A percentile compares a stretch with the other conserved stretches of the same genome.
Evolutionary conservation across 2,888 invertebrate genomes (phyloP).

Genomic region (Aelia acuminata): DNA sequence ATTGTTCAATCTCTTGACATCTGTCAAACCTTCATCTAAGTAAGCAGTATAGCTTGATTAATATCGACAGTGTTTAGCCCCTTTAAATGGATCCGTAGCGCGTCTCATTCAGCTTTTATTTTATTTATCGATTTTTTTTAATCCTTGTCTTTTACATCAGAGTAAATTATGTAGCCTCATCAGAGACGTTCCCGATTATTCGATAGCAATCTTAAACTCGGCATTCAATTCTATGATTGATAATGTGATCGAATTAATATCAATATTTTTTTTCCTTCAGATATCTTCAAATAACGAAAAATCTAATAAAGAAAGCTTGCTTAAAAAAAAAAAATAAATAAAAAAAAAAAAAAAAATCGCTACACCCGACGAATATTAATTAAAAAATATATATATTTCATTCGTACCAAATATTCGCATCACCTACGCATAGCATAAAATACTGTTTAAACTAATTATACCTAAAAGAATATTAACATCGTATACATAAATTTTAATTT

Average conservation of each 20-base stretch:
- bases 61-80: slow-evolving; percentile 36
- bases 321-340: no score
- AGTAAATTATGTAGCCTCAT: not conserved
- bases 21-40: slow-evolving; percentile 44
- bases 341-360: no score
- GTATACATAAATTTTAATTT: no score
- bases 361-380: no score
- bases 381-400: no score
- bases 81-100: slow-evolving; percentile 1
- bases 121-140: not conserved
- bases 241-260: not conserved
- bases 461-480: no score
- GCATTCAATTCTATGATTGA: not conserved
- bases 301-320: no score
- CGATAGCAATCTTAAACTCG: not conserved
- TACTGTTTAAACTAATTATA: no score
- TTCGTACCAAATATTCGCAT: no score
- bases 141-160: not conserved
- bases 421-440: no score
- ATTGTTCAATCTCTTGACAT: slow-evolving; percentile 20
- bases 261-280: not conserved
- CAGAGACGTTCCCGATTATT: not conserved
- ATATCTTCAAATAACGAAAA: no score
- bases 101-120: not conserved
- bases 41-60: slow-evolving; percentile 42